Evolutionary conservation across 2,888 invertebrate species (phyloP), one percentile per base, ranked within the genome.

Genomic region (Nemurella pictetii): DNA sequence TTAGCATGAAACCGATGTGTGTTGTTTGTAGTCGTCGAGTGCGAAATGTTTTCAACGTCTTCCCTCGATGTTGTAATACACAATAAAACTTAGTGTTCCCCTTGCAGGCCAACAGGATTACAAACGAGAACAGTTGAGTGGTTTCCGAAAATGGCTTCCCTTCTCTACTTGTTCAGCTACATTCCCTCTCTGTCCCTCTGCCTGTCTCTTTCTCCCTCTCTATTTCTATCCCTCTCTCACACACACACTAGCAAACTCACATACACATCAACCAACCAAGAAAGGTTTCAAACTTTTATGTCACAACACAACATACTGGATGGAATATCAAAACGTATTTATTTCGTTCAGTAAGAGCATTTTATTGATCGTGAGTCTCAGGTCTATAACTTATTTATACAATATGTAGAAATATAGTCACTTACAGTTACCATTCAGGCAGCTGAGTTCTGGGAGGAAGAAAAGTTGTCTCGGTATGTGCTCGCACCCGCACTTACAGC

Each of bases 111-210:
- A 28, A 84, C 55, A n/a, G 80, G 80, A 80, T 84, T 84, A 84
- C 73, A 78, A 55, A 28, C 83, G 27, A 25, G 28, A 84, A 32
- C 84, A 84, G 78, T 84, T 84, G 84, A 84, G 84, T 78, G 84
- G 84, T 84, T 84, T 78, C 84, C 0, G 84, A 26, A 80, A 80
- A 78, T 55, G 80, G 84, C 84, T 84, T 84, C 84, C 73, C 72
- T 84, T 55, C 72, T 77, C 32, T 7, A 12, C 55, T 55, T 55
- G 55, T 55, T 55, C 55, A 55, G 55, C 74, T 83, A 25, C 83
- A 75, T 75, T 32, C 72, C 29, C 77, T 72, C 83, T 83, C 28
- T 74, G 29, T 73, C 83, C 32, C 72, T 32, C 30, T 32, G 30
- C 28, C 20, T 80, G n/a, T 80, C 7, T 80, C 84, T 82, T 26